Base-by-base conservation (phyloP, 2,113 vertebrate genomes). In the Pithys albifrons region DNA sequence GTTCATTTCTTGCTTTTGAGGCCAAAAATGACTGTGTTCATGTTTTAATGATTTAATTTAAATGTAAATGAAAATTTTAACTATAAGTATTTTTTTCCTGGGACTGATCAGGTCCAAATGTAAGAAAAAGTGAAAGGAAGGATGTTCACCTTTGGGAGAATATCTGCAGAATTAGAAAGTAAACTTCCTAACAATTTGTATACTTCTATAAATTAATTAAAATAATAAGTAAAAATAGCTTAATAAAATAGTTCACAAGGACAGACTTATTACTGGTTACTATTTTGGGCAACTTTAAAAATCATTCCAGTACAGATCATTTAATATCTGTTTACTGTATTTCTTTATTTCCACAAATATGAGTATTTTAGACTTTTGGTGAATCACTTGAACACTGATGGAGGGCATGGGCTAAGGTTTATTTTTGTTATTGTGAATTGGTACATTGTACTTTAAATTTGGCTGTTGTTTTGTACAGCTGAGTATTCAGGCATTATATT, bases 41-140 rank as follows among this genome's bases (percentile, higher is more conserved):
- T 64, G 4, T 88, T 95, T 93, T 74, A 95, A 90, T 84, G 57
- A 91, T 45, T 90, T 95, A 77, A 95, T 95, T 90, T 88, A 96
- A 86, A 95, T 86, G 79, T 46, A 96, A 96, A 96, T 90, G 2
- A 84, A 90, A 93, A 84, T 25, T 64, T 62, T 73, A 10, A 55
- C 6, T 24, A 55, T 55, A 89, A 70, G 71, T 55, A 31, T 37
- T 85, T 93, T 88, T 82, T 24, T 7, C 28, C 28, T 72, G n/a
- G 22, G 8, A 11, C 3, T 25, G 39, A 65, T 72, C 17, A 66
- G 69, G 13, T 41, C 54, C 10, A 46, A 19, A 59, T 71, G 31
- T 20, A 83, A 80, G 16, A 91, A 75, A 71, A 91, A 51, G 13
- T 73, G 22, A 85, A 87, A 82, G 4, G 10, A 11, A 52, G 3